These are phyloP conservation scores for Polypterus senegalus DNA, from an alignment of 2,113 vertebrate species.

Conservation along the genomic window DNA sequence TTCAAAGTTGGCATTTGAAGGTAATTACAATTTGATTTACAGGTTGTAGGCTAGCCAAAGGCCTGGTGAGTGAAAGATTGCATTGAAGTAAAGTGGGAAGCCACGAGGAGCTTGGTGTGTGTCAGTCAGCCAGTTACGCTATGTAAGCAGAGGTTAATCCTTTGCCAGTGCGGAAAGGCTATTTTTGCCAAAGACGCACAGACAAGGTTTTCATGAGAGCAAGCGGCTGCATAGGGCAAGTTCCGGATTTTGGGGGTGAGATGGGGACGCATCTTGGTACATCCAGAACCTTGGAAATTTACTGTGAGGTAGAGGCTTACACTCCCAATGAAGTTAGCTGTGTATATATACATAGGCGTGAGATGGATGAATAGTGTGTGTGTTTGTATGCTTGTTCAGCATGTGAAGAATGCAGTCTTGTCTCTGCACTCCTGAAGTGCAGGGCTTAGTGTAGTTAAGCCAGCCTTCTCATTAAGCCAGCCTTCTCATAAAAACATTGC, in stretches of 20 bases:
- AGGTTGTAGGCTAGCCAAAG: no score
- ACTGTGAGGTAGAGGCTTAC: slow-evolving; percentile 30
- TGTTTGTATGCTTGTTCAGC: slow-evolving; percentile 6
- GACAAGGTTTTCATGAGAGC: neutral
- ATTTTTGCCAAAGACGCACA: neutral
- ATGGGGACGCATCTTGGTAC: slow-evolving; percentile 22
- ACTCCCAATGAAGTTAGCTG: neutral
- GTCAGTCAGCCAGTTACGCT: neutral
- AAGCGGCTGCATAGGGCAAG: slow-evolving; percentile 4
- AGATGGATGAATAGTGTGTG: neutral
- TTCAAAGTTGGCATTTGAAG: no score
- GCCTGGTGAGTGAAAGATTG: neutral
- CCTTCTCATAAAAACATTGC: no score
- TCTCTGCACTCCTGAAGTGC: no score
- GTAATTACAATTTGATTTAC: no score
- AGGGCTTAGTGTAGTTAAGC: no score
- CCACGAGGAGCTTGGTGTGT: neutral
- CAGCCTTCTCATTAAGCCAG: no score
- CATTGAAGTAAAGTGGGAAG: neutral
- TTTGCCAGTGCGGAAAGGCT: neutral
- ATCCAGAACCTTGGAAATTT: slow-evolving; percentile 61
- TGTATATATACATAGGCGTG: neutral
- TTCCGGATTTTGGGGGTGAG: slow-evolving; percentile 13
- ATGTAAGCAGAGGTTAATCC: neutral
- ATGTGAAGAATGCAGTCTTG: no score